These are phyloP conservation scores for Poeciliopsis turrubarensis DNA, from an alignment of 2,113 vertebrate genomes.

Conservation along the genomic window DNA sequence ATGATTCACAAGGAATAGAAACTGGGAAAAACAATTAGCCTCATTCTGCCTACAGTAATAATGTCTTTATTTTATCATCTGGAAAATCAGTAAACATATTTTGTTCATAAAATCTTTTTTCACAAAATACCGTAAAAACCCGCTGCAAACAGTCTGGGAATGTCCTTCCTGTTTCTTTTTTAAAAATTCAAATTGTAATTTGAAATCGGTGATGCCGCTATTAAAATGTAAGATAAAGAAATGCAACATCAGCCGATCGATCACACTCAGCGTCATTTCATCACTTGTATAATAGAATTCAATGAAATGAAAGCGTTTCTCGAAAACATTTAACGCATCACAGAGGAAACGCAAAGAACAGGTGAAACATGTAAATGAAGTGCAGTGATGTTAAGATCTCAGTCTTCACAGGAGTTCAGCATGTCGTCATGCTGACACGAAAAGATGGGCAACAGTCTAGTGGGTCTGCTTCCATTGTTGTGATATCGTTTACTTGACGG, in stretches of 20 bases:
- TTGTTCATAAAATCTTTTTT: background rate
- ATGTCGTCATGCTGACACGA: background rate
- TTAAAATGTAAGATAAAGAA: constrained; percentile 29
- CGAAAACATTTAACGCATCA: background rate
- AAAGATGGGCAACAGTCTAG: background rate
- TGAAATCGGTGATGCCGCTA: constrained; percentile 20
- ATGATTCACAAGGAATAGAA: too few species aligned
- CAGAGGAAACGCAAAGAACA: background rate
- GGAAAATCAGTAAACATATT: background rate
- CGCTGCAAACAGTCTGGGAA: too few species aligned
- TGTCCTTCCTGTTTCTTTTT: background rate
- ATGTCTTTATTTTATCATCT: too few species aligned
- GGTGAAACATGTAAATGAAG: background rate
- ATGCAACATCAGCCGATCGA: background rate
- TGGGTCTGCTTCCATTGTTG: too few species aligned
- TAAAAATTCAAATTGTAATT: constrained; percentile 20
- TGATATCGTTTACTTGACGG: background rate
- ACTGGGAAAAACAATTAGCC: too few species aligned
- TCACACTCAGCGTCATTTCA: background rate
- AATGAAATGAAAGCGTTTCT: background rate
- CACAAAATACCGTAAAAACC: background rate
- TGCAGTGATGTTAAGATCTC: background rate
- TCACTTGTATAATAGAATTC: background rate
- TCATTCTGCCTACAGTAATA: too few species aligned
- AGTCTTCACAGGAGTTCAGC: background rate